Base-by-base conservation (phyloP, 1,140 invertebrate species). In the Sycophila sp. region DNA sequence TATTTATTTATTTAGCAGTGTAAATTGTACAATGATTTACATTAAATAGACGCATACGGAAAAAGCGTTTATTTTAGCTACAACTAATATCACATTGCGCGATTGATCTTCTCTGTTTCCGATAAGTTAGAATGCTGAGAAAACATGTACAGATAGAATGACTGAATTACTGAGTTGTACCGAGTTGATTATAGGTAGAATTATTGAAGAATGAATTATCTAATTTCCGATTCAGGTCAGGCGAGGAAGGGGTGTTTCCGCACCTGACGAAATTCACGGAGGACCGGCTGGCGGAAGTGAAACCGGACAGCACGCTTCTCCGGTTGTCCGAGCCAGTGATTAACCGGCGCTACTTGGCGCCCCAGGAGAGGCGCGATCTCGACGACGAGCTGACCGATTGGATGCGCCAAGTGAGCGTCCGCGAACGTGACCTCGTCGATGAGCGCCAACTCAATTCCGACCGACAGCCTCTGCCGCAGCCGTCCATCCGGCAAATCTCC, bases 161-260 rank as follows among this genome's bases (percentile, higher is more conserved):
- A n/a, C n/a, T n/a, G n/a, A n/a, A n/a, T n/a, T n/a, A n/a, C n/a
- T n/a, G n/a, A n/a, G n/a, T n/a, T n/a, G n/a, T n/a, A n/a, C n/a
- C n/a, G n/a, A n/a, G n/a, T n/a, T n/a, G n/a, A n/a, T n/a, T n/a
- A n/a, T n/a, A n/a, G 19, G 19, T 45, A 19, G 19, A 19, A 45
- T 4, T n/a, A n/a, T n/a, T n/a, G n/a, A 17, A 45, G 24, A 38
- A 30, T 36, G 11, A 51, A 51, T 8, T 40, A 13, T 2, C 40
- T 13, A 36, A 40, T 36, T 64, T 2, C 19, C n/a, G n/a, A 34
- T 71, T n/a, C 67, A 88, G 88, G 68, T 92, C 91, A 34, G 90
- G 90, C n/a, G 89, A 92, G 80, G 91, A 92, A 84, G 91, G 91
- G 2, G 78, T 80, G 66, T 92, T 85, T 82, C 91, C 91, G 7